Evolutionary conservation across 2,888 invertebrate genomes (phyloP).

Genomic region (Corbicula japonica): DNA sequence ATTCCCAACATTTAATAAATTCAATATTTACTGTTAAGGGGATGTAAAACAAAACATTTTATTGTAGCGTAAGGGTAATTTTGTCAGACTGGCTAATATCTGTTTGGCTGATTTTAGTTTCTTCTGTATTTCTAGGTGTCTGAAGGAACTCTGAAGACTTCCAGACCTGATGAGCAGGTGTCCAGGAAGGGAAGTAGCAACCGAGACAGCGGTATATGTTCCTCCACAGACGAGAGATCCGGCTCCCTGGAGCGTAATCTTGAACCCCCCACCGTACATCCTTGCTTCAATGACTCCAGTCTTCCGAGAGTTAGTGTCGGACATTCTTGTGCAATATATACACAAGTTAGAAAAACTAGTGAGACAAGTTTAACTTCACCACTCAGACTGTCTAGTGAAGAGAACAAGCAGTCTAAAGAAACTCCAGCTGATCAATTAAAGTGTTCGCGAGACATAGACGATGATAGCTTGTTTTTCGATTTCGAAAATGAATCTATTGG

Average conservation of each 20-base stretch:
- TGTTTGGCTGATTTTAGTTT: too few species aligned
- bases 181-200: constrained; percentile 26
- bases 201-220: constrained; percentile 65
- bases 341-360: constrained; percentile 65
- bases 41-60: too few species aligned
- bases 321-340: constrained; percentile 68
- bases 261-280: constrained; percentile 19
- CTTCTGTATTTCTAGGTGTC: too few species aligned
- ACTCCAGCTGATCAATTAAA: too few species aligned
- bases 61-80: too few species aligned
- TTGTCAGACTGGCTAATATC: too few species aligned
- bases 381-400: not conserved
- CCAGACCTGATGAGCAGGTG: too few species aligned
- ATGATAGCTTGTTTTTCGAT: constrained; percentile 34
- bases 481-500: constrained; percentile 35
- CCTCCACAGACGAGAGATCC: constrained; percentile 50
- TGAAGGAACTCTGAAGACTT: too few species aligned
- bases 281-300: constrained; percentile 51
- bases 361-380: constrained; percentile 21
- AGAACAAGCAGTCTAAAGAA: constrained; percentile 11
- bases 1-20: too few species aligned
- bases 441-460: constrained; percentile 12
- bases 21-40: too few species aligned
- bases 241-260: constrained; percentile 29
- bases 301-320: constrained; percentile 49